phyloP scores from a whole-genome alignment of 2,113 vertebrate species.

The Chaetodon auriga region DNA sequence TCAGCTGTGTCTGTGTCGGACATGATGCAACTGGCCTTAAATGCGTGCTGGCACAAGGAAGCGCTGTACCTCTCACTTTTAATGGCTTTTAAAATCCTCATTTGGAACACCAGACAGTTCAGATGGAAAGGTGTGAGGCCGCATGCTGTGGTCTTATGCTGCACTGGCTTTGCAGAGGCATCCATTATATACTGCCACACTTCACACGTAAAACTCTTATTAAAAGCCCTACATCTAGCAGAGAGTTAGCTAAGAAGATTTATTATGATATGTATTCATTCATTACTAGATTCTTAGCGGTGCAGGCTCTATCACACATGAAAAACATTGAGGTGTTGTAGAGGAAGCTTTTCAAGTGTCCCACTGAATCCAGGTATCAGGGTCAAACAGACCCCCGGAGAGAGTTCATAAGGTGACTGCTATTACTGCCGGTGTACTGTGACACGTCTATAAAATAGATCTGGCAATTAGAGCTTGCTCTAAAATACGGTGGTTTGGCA shows the following conservation, averaged over 20 bases:
- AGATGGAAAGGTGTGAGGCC: background rate
- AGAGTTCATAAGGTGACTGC: too few species aligned
- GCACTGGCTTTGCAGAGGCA: background rate
- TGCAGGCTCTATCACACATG: too few species aligned
- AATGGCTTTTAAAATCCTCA: background rate
- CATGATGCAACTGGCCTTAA: conserved; percentile 4
- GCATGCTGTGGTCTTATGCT: background rate
- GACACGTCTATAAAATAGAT: too few species aligned
- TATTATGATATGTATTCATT: too few species aligned
- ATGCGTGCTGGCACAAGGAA: conserved; percentile 4
- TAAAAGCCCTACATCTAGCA: background rate
- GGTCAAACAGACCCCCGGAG: too few species aligned
- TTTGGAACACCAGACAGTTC: background rate
- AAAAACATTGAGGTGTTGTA: too few species aligned
- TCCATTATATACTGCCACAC: background rate
- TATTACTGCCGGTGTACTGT: too few species aligned
- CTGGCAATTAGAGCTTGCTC: too few species aligned
- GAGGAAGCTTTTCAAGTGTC: too few species aligned
- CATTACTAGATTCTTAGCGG: too few species aligned
- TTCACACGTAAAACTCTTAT: background rate
- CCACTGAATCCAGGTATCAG: too few species aligned
- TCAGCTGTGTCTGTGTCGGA: background rate
- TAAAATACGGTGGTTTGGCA: too few species aligned
- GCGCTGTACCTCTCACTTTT: background rate
- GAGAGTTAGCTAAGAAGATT: background rate